Evolutionary conservation across 1,140 invertebrate species (phyloP).

Genomic region (Aphaenogaster rudis): DNA sequence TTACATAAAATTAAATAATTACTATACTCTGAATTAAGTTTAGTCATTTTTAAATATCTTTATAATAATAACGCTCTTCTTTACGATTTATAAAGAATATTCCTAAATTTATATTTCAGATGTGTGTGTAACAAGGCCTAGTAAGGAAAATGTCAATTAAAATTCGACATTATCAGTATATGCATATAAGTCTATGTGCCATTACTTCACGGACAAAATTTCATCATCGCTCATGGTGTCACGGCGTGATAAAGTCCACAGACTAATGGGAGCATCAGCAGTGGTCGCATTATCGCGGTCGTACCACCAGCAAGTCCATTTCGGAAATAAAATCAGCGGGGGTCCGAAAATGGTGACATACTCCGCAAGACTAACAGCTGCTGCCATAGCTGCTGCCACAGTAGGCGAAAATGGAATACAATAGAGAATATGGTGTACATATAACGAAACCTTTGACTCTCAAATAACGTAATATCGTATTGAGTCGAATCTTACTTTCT

Average conservation of each 20-base stretch:
- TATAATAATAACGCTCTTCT: background rate
- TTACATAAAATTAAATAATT: background rate
- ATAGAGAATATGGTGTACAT: background rate
- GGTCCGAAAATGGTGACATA: conserved; percentile 37
- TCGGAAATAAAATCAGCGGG: conserved; percentile 62
- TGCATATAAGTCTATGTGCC: background rate
- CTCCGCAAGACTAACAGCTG: conserved; percentile 13
- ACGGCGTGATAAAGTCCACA: conserved; percentile 49
- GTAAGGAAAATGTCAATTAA: background rate
- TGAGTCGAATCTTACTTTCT: background rate
- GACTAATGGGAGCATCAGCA: conserved; percentile 45
- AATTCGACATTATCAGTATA: background rate
- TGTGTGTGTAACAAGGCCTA: background rate
- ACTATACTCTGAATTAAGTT: background rate
- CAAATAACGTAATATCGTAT: conserved; percentile 19
- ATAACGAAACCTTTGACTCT: background rate
- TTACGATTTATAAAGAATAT: background rate
- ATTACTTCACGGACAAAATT: conserved; percentile 18
- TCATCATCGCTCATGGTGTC: conserved; percentile 12
- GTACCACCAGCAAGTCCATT: conserved; percentile 47
- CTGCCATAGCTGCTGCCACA: background rate
- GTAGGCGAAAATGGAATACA: conserved; percentile 13
- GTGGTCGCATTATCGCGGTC: conserved; percentile 53
- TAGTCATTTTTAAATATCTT: background rate
- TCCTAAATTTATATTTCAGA: background rate